Conservation (phyloP, 1,140 invertebrate species). For the Scaptomyza hsui region DNA sequence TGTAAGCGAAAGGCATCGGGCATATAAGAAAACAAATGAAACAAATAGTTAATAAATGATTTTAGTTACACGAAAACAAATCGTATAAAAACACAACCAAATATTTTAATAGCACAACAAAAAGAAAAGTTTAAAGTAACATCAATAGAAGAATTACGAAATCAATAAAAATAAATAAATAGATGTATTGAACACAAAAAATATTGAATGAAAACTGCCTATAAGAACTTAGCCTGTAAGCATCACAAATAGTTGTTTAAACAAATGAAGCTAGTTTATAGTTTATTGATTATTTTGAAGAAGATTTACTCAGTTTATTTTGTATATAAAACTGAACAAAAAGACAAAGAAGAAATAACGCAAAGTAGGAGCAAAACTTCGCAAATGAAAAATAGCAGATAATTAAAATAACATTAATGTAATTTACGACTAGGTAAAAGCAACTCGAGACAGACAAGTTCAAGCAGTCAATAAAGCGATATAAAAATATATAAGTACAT, state of each 20-base stretch:
- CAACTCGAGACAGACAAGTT: conserved; percentile 41
- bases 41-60: conserved; percentile 52
- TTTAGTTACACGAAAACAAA: conserved; percentile 63
- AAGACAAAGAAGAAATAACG: conserved; percentile 37
- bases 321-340: conserved; percentile 17
- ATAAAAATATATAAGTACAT: conserved; percentile 33
- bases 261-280: conserved; percentile 24
- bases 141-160: conserved; percentile 52
- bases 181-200: conserved; percentile 56
- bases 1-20: conserved; percentile 47
- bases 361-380: conserved; percentile 83
- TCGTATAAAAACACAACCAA: conserved; percentile 16
- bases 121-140: conserved; percentile 36
- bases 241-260: conserved; percentile 68
- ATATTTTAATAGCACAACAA: conserved; percentile 70
- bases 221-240: conserved; percentile 71
- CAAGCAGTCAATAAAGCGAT: conserved; percentile 73
- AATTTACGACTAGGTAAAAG: conserved; percentile 60
- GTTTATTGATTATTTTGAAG: conserved; percentile 47
- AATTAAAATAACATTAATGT: conserved; percentile 61
- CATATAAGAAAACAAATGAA: conserved; percentile 26
- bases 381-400: conserved; percentile 54
- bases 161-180: conserved; percentile 41
- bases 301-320: conserved; percentile 55
- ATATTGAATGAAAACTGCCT: conserved; percentile 78